These are phyloP conservation scores for Drosophila quadrilineata DNA, from an alignment of 1,140 invertebrate genomes.

Conservation along the genomic window DNA sequence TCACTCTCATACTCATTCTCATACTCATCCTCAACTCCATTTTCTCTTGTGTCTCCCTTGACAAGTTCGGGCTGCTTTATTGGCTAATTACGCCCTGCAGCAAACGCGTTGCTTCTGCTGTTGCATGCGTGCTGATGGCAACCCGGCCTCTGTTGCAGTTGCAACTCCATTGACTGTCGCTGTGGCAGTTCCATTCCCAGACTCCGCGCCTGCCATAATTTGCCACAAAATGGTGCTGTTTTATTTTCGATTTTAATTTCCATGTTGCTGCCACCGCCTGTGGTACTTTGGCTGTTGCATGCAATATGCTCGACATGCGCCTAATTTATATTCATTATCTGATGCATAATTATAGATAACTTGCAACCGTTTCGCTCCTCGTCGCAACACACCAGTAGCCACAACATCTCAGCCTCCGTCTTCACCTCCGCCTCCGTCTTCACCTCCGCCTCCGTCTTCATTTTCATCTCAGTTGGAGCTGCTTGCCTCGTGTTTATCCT, in stretches of 20 bases:
- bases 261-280: conserved; percentile 39
- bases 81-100: conserved; percentile 77
- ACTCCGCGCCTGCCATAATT: conserved; percentile 54
- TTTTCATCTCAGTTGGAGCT: neutral
- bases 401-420: neutral
- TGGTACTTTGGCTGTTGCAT: conserved; percentile 23
- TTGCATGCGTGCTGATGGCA: conserved; percentile 61
- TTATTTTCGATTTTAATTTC: conserved; percentile 78
- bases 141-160: conserved; percentile 1
- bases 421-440: neutral
- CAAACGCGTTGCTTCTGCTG: conserved; percentile 27
- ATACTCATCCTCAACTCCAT: neutral
- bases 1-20: neutral
- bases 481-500: conserved; percentile 26
- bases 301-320: conserved; percentile 55
- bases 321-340: conserved; percentile 77
- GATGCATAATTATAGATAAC: conserved; percentile 69
- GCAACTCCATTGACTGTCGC: conserved; percentile 7
- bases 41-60: neutral
- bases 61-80: conserved; percentile 49
- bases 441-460: neutral
- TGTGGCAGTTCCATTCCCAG: neutral
- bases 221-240: conserved; percentile 54
- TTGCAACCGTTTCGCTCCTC: neutral
- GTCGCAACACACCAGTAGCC: conserved; percentile 6